These are phyloP conservation scores for Desoria tigrina DNA, from an alignment of 2,888 invertebrate species.

Conservation along the genomic window DNA sequence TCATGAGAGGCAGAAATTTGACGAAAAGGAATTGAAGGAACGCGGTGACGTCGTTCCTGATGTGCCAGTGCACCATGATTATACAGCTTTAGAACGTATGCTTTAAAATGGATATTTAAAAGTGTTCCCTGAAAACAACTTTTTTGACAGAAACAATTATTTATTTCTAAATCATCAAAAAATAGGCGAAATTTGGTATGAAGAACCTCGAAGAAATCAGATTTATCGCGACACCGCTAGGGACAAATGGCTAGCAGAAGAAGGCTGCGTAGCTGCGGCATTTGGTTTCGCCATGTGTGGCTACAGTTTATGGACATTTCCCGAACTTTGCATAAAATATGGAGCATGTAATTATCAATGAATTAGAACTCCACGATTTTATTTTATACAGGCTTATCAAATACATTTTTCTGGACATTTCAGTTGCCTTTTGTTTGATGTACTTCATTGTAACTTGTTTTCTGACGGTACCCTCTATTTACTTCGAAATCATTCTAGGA, in stretches of 20 bases:
- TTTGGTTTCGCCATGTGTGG: background rate
- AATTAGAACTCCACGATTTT: background rate
- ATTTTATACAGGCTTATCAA: background rate
- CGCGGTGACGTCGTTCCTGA: too few species aligned
- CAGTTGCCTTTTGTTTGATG: background rate
- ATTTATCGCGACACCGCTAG: background rate
- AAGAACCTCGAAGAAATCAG: background rate
- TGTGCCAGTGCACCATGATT: too few species aligned
- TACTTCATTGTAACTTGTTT: background rate
- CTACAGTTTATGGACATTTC: background rate
- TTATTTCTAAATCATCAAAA: background rate
- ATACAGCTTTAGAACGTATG: too few species aligned
- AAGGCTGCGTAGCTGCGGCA: background rate
- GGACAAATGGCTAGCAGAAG: background rate
- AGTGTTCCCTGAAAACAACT: too few species aligned
- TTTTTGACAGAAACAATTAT: too few species aligned
- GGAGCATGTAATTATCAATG: background rate
- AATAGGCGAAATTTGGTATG: background rate
- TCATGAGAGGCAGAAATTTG: too few species aligned
- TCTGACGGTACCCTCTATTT: background rate
- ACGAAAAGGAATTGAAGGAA: too few species aligned
- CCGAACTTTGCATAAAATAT: background rate
- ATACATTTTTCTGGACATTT: background rate
- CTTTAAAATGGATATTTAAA: too few species aligned
- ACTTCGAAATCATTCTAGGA: background rate